Percentiles rank a stretch among this genome's conserved stretches.
These are phyloP conservation scores for Chrysolina haemoptera DNA, from an alignment of 2,888 invertebrate genomes.

Conservation along the genomic window DNA sequence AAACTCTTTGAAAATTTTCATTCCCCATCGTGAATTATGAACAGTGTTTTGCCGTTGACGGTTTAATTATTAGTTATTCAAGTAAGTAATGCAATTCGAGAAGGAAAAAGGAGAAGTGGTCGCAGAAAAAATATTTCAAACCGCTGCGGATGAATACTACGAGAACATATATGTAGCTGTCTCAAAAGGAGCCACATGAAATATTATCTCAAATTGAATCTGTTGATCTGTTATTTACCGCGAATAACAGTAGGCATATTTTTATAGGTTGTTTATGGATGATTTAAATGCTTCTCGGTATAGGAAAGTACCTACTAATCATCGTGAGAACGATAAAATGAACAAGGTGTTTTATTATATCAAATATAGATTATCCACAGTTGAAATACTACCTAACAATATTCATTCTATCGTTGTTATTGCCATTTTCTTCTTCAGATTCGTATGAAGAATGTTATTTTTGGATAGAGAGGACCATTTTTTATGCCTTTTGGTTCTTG, in stretches of 20 bases:
- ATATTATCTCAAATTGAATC: slow-evolving; percentile 66
- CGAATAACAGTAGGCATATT: slow-evolving; percentile 47
- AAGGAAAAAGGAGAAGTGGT: slow-evolving; percentile 26
- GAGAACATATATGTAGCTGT: slow-evolving; percentile 60
- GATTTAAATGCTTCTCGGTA: slow-evolving; percentile 1
- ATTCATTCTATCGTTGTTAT: too few species aligned
- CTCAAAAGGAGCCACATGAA: slow-evolving; percentile 62
- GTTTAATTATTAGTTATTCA: slow-evolving; percentile 44
- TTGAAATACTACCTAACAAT: too few species aligned
- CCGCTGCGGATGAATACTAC: slow-evolving; percentile 39
- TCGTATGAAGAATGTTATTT: too few species aligned
- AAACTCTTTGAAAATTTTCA: slow-evolving; percentile 36
- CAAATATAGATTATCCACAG: too few species aligned
- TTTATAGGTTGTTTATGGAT: not conserved
- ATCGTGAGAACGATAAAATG: not conserved
- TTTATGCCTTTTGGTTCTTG: too few species aligned
- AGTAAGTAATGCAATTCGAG: slow-evolving; percentile 20
- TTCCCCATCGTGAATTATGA: slow-evolving; percentile 36
- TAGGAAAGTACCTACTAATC: not conserved
- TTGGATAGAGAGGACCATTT: too few species aligned
- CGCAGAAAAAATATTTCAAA: slow-evolving; percentile 25
- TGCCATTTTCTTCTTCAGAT: too few species aligned
- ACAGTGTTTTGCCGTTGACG: slow-evolving; percentile 31
- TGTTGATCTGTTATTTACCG: slow-evolving; percentile 58
- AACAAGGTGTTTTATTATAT: too few species aligned